These are phyloP conservation scores for Acronicta psi DNA, from an alignment of 2,888 invertebrate species.

Conservation along the genomic window DNA sequence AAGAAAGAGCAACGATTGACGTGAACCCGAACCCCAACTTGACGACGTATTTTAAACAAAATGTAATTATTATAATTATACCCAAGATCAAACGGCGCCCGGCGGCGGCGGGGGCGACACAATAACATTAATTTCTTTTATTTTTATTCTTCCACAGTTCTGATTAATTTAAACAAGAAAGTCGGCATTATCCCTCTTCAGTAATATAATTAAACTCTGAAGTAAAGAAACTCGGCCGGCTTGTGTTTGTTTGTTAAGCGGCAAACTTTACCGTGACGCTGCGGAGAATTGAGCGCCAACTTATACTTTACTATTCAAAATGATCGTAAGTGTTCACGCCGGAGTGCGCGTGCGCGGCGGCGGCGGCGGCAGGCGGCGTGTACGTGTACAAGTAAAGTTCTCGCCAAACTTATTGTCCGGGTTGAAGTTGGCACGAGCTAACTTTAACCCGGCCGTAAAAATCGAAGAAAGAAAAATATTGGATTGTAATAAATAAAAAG, in stretches of 20 bases:
- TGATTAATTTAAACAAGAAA: slow-evolving; percentile 63
- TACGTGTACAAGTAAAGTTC: no score
- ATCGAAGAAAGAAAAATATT: no score
- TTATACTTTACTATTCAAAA: no score
- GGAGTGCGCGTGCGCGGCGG: no score
- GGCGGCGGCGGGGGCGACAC: slow-evolving; percentile 25
- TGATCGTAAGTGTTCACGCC: no score
- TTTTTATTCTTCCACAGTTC: slow-evolving; percentile 50
- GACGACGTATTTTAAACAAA: slow-evolving; percentile 31
- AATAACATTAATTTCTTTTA: slow-evolving; percentile 56
- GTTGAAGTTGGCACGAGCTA: no score
- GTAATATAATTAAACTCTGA: slow-evolving; percentile 63
- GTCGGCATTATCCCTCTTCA: slow-evolving; percentile 55
- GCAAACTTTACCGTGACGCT: slow-evolving; percentile 46
- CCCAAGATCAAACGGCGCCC: slow-evolving; percentile 21
- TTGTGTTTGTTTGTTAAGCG: slow-evolving; percentile 60
- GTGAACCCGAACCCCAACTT: no score
- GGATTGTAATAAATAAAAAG: no score
- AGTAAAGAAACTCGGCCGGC: slow-evolving; percentile 42
- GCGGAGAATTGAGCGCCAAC: neutral
- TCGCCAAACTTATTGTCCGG: no score
- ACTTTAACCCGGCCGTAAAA: no score
- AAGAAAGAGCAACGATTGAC: no score
- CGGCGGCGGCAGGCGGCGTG: no score
- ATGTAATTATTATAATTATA: slow-evolving; percentile 37